Evolutionary conservation across 1,140 invertebrate genomes (phyloP).

Genomic region (Drosophila repletoides): DNA sequence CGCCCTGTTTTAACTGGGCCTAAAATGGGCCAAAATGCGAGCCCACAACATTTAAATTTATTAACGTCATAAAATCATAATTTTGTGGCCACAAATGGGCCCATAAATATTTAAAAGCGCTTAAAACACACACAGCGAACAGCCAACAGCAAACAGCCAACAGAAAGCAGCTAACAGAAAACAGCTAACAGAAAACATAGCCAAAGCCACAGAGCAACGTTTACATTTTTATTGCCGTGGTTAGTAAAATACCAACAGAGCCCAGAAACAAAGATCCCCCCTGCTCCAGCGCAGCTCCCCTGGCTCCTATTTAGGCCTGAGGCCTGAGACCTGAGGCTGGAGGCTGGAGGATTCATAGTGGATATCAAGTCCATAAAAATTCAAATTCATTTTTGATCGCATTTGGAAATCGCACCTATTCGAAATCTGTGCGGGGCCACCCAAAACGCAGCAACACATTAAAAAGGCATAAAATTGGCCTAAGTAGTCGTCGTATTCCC

Average conservation of each 20-base stretch:
- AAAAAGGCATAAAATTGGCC: conserved; percentile 61
- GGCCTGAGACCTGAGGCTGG: no score
- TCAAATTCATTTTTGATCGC: conserved; percentile 69
- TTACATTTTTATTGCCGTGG: conserved; percentile 69
- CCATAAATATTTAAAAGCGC: conserved; percentile 77
- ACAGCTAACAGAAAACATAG: not conserved
- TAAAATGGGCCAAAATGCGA: not conserved
- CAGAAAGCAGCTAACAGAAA: no score
- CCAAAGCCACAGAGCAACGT: conserved; percentile 55
- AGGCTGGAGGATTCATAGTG: no score
- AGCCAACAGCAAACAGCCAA: conserved; percentile 50
- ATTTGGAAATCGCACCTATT: conserved; percentile 70
- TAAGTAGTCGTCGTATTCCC: conserved; percentile 30
- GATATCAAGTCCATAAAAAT: conserved; percentile 60
- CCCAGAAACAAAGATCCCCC: no score
- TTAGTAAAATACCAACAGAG: no score
- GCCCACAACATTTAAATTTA: conserved; percentile 73
- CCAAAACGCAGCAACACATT: conserved; percentile 60
- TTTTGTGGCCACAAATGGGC: conserved; percentile 67
- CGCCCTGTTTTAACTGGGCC: not conserved
- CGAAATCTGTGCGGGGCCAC: conserved; percentile 51
- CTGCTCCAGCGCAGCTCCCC: no score
- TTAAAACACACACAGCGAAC: conserved; percentile 59
- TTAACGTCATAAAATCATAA: conserved; percentile 71
- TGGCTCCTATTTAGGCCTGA: no score